Evolutionary conservation across 1,140 invertebrate species (phyloP).

Genomic region (Trichonephila inaurata): DNA sequence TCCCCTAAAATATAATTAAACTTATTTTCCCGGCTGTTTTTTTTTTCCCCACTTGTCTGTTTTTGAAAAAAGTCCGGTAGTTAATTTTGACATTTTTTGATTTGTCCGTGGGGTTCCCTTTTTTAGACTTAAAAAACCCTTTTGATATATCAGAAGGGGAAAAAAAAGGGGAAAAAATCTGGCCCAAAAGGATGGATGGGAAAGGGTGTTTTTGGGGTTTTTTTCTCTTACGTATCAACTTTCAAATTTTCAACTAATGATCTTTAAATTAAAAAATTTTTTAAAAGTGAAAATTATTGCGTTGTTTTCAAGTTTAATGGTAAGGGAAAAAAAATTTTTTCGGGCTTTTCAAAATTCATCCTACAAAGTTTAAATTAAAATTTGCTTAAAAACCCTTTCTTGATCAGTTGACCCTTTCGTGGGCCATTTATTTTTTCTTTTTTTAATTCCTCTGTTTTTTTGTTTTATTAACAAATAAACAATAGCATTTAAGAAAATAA

Average conservation of each 20-base stretch:
- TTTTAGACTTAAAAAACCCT: background rate
- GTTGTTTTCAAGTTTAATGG: background rate
- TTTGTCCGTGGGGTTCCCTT: background rate
- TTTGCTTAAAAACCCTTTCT: too few relatives aligned
- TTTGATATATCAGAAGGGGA: background rate
- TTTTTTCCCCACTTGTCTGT: conserved; percentile 36
- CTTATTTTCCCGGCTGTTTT: conserved; percentile 37
- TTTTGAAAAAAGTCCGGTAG: background rate
- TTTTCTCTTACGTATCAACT: background rate
- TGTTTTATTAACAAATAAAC: too few relatives aligned
- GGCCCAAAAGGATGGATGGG: background rate
- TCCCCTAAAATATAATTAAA: conserved; percentile 38
- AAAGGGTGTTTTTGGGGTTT: background rate
- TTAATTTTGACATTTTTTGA: conserved; percentile 20
- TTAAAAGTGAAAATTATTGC: background rate
- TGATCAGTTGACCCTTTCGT: too few relatives aligned
- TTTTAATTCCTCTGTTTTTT: too few relatives aligned
- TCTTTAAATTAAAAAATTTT: background rate
- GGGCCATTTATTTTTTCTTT: too few relatives aligned
- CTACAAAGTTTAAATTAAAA: background rate
- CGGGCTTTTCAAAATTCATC: background rate
- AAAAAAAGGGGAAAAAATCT: background rate
- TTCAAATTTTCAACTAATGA: background rate
- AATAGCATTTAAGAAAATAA: too few relatives aligned
- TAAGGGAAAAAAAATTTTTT: background rate